phyloP scores from a whole-genome alignment of 2,888 invertebrate species.

The Ormyrus nitidulus region DNA sequence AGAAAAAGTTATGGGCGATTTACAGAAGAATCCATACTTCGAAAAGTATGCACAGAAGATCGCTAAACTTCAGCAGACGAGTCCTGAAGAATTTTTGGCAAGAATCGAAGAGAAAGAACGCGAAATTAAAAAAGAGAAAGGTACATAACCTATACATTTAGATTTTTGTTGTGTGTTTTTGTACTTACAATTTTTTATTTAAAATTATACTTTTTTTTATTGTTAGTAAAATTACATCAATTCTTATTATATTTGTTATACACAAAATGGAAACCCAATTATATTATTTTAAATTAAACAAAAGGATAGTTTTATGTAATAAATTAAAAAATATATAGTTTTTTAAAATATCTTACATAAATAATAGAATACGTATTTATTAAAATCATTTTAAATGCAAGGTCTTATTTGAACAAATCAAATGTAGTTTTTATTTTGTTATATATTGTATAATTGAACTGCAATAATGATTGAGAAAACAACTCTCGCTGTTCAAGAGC shows the following conservation, averaged over 20 bases:
- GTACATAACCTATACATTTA: constrained; percentile 58
- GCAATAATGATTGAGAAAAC: constrained; percentile 35
- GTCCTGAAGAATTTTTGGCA: constrained; percentile 85
- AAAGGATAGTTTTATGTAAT: not conserved
- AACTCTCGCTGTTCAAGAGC: constrained; percentile 65
- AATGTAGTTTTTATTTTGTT: constrained; percentile 9
- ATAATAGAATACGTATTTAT: not conserved
- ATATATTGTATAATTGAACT: not conserved
- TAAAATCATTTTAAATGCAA: constrained; percentile 42
- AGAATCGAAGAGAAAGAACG: constrained; percentile 78
- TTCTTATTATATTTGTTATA: not conserved
- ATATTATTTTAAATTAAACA: not conserved
- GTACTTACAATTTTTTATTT: not conserved
- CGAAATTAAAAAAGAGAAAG: constrained; percentile 71
- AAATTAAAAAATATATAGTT: not conserved
- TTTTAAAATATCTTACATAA: not conserved
- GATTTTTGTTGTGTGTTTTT: too few species aligned
- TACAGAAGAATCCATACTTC: constrained; percentile 85
- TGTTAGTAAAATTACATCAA: not conserved
- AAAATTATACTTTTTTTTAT: not conserved
- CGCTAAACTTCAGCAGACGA: constrained; percentile 83
- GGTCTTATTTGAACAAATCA: constrained; percentile 27
- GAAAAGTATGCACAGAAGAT: constrained; percentile 89
- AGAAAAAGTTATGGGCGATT: constrained; percentile 76
- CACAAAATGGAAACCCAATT: not conserved